Evolutionary conservation across 2,797 vertebrate genomes (phyloP).

Genomic region (Ammospiza maritima): DNA sequence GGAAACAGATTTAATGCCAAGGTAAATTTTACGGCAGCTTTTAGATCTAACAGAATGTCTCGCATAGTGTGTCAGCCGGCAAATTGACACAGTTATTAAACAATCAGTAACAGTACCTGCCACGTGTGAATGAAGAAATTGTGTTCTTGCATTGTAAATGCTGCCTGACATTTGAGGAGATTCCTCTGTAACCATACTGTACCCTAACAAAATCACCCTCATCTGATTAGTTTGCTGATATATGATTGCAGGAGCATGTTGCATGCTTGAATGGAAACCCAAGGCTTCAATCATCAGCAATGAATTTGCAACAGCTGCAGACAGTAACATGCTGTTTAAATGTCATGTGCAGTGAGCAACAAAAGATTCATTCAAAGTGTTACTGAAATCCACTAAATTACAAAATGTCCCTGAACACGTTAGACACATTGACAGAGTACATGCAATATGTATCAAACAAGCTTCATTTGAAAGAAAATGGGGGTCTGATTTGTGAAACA

Average conservation of each 20-base stretch:
- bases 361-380: not conserved
- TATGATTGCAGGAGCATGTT: not conserved
- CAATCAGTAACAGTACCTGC: not conserved
- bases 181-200: not conserved
- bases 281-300: slow-evolving; percentile 2
- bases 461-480: not conserved
- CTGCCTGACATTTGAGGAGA: not conserved
- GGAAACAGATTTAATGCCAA: slow-evolving; percentile 8
- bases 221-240: not conserved
- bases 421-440: not conserved
- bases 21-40: not conserved
- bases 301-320: slow-evolving; percentile 1
- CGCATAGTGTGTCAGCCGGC: not conserved
- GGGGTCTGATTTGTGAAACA: not conserved
- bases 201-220: not conserved
- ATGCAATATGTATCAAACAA: not conserved
- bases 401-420: not conserved
- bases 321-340: not conserved
- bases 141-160: not conserved
- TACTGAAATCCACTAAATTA: not conserved
- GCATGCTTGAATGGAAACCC: not conserved
- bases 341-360: not conserved
- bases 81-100: slow-evolving; percentile 33
- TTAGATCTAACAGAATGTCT: not conserved
- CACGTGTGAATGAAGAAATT: not conserved